These are phyloP conservation scores for Chrysemys picta DNA, from an alignment of 2,113 vertebrate genomes.

Conservation along the genomic window DNA sequence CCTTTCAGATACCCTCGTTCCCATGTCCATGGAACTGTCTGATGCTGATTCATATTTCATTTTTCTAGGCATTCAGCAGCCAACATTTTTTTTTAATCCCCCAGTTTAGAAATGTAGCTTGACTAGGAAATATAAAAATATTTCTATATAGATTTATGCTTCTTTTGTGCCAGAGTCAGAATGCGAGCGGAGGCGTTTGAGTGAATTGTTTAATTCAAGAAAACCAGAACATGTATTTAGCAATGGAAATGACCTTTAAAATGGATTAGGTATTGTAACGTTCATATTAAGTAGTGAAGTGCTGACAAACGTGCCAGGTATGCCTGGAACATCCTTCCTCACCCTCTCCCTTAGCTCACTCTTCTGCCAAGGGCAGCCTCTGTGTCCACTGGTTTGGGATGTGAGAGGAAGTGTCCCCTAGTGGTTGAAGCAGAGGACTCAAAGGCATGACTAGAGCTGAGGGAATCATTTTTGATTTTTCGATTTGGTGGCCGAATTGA, in stretches of 20 bases:
- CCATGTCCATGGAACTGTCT: not conserved
- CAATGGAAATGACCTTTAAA: slow-evolving; percentile 16
- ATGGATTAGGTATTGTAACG: not conserved
- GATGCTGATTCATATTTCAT: not conserved
- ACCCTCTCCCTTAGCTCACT: not conserved
- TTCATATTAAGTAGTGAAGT: accelerated
- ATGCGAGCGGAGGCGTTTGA: not conserved
- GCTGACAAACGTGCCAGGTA: slow-evolving; percentile 32
- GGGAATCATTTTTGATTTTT: not conserved
- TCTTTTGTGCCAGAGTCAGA: not conserved
- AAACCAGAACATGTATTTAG: slow-evolving; percentile 1
- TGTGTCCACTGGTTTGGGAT: not conserved
- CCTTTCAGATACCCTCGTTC: not conserved
- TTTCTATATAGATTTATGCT: not conserved
- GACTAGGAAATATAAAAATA: not conserved
- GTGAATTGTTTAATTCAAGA: slow-evolving; percentile 6
- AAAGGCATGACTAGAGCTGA: not conserved
- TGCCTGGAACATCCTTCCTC: slow-evolving; percentile 30
- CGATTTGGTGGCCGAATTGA: not conserved
- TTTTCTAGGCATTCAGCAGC: not conserved
- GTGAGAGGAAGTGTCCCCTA: not conserved
- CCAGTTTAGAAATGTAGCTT: not conserved
- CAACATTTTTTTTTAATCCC: not conserved
- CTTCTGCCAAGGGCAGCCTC: too few relatives aligned
- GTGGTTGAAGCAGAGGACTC: not conserved